phyloP scores from a whole-genome alignment of 2,113 vertebrate genomes.

The Varanus komodoensis region DNA sequence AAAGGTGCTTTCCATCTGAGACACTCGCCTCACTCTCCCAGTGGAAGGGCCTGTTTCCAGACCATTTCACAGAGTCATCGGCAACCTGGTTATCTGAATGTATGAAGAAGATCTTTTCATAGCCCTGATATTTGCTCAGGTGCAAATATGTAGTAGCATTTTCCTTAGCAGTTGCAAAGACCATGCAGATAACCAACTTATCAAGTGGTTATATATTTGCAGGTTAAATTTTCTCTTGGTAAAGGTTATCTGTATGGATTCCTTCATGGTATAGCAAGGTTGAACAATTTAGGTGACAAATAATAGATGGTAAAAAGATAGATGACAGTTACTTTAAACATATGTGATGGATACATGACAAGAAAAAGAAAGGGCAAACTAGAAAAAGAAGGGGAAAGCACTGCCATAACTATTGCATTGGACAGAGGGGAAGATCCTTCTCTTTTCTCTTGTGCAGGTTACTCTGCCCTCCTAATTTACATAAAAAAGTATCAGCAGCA shows the following conservation, averaged over 20 bases:
- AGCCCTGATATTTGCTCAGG: background rate
- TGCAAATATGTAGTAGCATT: background rate
- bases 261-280: background rate
- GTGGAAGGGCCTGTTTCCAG: no score
- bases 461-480: background rate
- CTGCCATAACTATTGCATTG: background rate
- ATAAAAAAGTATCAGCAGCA: background rate
- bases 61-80: background rate
- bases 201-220: background rate
- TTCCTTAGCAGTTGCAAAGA: background rate
- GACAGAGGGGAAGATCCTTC: background rate
- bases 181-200: background rate
- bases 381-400: background rate
- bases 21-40: no score
- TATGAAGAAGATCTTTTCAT: background rate
- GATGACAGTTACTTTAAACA: background rate
- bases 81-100: background rate
- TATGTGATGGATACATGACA: background rate
- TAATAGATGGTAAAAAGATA: background rate
- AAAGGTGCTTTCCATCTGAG: no score
- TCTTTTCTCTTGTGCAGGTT: background rate
- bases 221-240: background rate
- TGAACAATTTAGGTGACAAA: background rate
- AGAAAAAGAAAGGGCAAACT: background rate
- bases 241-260: background rate